Conservation (phyloP, 2,113 vertebrate species). For the Erpornis zantholeuca region DNA sequence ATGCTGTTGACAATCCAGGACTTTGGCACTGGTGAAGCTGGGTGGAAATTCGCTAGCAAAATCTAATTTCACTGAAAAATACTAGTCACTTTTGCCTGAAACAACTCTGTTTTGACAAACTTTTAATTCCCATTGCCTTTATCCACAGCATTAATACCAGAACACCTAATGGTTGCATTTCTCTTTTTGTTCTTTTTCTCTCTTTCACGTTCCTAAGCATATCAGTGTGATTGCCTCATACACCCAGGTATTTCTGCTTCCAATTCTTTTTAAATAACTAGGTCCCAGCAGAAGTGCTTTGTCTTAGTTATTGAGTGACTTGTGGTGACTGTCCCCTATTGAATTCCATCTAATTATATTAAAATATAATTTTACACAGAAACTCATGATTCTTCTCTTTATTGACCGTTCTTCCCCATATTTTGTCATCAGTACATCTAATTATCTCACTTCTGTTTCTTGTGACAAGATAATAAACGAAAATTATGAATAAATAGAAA, state of each 20-base stretch:
- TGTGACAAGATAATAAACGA: background rate
- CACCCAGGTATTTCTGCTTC: background rate
- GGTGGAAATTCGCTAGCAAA: background rate
- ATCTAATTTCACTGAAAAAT: background rate
- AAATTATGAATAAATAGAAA: background rate
- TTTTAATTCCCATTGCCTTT: background rate
- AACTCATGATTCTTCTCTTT: background rate
- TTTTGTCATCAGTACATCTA: background rate
- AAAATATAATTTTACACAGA: background rate
- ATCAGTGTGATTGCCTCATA: background rate
- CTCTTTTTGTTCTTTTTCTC: too few relatives aligned
- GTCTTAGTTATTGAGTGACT: background rate
- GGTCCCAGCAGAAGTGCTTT: background rate
- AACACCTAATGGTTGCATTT: background rate
- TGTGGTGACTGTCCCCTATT: background rate
- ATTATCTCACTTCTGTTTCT: background rate
- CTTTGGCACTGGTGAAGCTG: background rate
- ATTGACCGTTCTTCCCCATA: background rate
- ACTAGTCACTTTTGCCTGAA: background rate
- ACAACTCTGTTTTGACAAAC: background rate
- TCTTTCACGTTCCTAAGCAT: background rate
- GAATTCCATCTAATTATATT: background rate
- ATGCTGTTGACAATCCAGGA: background rate
- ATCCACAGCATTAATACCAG: background rate
- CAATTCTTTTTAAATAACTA: background rate